Conservation (phyloP, 53 echinoderm and acorn worm genomes). For the Actinopyga echinites region DNA sequence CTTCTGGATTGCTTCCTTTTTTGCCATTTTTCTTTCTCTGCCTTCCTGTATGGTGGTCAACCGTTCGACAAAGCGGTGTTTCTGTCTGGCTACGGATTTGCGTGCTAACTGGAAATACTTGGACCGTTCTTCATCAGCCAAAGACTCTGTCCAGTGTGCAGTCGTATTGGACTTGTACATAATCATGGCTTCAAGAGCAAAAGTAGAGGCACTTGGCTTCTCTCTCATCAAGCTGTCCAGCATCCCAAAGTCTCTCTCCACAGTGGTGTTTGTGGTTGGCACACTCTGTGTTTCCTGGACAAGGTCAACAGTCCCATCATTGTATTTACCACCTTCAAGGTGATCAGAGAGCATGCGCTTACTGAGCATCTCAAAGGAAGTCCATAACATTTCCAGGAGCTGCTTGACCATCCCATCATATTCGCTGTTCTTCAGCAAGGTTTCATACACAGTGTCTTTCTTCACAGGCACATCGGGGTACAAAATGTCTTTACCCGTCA, state of each 20-base stretch:
- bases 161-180: conserved; percentile 59
- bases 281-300: conserved; percentile 43
- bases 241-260: conserved; percentile 66
- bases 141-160: conserved; percentile 32
- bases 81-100: conserved; percentile 22
- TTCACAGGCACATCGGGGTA: conserved; percentile 53
- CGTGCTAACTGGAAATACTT: conserved; percentile 39
- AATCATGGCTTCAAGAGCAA: conserved; percentile 51
- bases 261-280: conserved; percentile 52
- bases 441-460: conserved; percentile 15
- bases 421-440: conserved; percentile 30
- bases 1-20: conserved; percentile 1
- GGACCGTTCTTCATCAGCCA: conserved; percentile 22
- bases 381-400: conserved; percentile 50
- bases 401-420: conserved; percentile 40
- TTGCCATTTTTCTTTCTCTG: conserved; percentile 17
- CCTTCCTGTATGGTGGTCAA: conserved; percentile 16
- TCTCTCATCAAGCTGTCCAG: conserved; percentile 31
- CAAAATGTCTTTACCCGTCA: conserved; percentile 37
- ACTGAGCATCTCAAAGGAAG: conserved; percentile 39
- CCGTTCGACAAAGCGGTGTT: background rate
- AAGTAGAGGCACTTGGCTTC: conserved; percentile 44
- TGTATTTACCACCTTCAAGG: conserved; percentile 28
- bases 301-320: background rate
- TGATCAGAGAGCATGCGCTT: conserved; percentile 51